Base-by-base conservation (phyloP, 2,113 vertebrate genomes). In the Oncorhynchus tshawytscha region DNA sequence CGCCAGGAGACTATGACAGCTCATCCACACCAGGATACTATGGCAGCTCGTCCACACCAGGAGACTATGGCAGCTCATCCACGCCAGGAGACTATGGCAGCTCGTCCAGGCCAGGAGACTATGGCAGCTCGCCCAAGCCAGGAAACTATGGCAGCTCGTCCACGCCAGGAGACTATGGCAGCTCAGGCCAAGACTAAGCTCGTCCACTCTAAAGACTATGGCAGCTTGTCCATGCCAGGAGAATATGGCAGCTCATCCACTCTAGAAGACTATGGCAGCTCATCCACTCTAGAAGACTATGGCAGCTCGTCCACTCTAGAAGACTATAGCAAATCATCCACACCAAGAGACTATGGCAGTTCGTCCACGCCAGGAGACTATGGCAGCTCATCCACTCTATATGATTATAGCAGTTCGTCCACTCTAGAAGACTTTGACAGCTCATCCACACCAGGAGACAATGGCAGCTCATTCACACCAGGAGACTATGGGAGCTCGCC, bases 341-440 rank as follows among this genome's bases (percentile, higher is more conserved):
- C 3, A 0, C 49, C 12, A 34, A 31, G 5, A 5, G 16, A 20
- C 22, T 18, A n/a, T 8, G 18, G 29, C 25, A 20, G 15, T 18
- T 29, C 18, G 16, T 39, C 13, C 66, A 68, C 3, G 1, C 6
- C 4, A 31, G 31, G 0, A 18, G 6, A 9, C 29, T 93, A 91
- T 87, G 91, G 86, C 80, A 87, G 2, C 34, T 9, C 66, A 6
- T 29, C 29, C 31, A 51, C 49, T 1, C 49, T 3, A 34, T 29
- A 2, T 5, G 15, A 31, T 9, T 29, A 34, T 8, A 18, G 29
- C 25, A 20, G 2, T 31, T 27, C 7, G 6, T n/a, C 25, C 66
- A 67, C 49, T 2, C 29, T 4, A 31, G 31, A 0, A 18, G 2
- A 20, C 16, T 93, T 91, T 88, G 91, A 86, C 81, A 87, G 34